These are phyloP conservation scores for Xestia ashworthii DNA, from an alignment of 2,888 invertebrate genomes.

Conservation along the genomic window DNA sequence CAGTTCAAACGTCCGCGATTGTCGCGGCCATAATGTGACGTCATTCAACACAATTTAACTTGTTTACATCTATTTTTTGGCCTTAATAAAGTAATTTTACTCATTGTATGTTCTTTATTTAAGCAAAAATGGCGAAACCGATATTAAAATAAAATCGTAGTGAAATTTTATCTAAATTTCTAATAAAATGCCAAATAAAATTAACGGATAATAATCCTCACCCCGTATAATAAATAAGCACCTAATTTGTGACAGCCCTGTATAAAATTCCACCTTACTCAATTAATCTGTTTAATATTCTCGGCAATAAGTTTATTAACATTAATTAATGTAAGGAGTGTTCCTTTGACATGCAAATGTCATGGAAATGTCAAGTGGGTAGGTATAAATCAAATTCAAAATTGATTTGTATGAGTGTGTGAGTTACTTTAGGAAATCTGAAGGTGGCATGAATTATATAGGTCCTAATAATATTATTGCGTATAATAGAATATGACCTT, in stretches of 20 bases:
- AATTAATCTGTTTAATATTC: slow-evolving; percentile 27
- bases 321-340: neutral
- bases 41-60: too few species aligned
- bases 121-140: too few species aligned
- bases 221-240: neutral
- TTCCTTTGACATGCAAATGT: slow-evolving; percentile 38
- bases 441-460: neutral
- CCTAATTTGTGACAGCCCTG: neutral
- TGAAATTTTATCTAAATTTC: too few species aligned
- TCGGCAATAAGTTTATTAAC: slow-evolving; percentile 21
- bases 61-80: too few species aligned
- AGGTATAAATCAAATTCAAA: slow-evolving; percentile 14
- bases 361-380: slow-evolving; percentile 18
- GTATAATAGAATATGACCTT: too few species aligned
- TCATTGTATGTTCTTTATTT: too few species aligned
- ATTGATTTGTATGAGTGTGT: neutral
- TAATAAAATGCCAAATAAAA: neutral
- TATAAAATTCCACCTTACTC: neutral
- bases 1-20: too few species aligned
- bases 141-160: too few species aligned
- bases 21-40: too few species aligned
- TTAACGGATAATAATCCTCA: neutral
- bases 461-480: too few species aligned
- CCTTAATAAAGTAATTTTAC: too few species aligned
- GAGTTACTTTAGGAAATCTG: neutral